Evolutionary conservation across 2,113 vertebrate species (phyloP).

Genomic region (Anoura caudifer): DNA sequence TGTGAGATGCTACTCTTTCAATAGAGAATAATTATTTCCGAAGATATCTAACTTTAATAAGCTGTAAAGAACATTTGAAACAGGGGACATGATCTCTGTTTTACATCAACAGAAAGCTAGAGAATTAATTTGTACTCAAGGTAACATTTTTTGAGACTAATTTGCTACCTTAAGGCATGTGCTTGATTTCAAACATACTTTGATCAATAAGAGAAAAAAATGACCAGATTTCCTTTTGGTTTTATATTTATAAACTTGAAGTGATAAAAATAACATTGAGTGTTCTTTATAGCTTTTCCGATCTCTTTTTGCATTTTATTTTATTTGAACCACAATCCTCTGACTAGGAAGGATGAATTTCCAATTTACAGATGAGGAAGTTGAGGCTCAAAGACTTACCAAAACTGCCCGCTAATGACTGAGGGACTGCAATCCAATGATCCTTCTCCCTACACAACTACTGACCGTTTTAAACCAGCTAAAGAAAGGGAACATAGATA

Average conservation of each 20-base stretch:
- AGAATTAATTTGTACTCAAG: neutral
- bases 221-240: neutral
- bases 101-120: neutral
- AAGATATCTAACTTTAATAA: slow-evolving; percentile 14
- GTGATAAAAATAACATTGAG: neutral
- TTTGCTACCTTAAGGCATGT: neutral
- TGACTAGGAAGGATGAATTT: neutral
- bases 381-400: neutral
- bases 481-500: neutral
- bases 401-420: neutral
- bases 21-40: neutral
- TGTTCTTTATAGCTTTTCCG: neutral
- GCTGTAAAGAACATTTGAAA: neutral
- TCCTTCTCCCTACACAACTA: neutral
- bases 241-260: neutral
- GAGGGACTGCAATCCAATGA: neutral
- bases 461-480: neutral
- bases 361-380: neutral
- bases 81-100: neutral
- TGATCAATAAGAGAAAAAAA: neutral
- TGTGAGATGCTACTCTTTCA: neutral
- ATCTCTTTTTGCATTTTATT: neutral
- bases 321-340: neutral
- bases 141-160: neutral
- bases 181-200: neutral